A percentile compares a stretch with the other conserved stretches of the same genome.
Evolutionary conservation across 2,888 invertebrate species (phyloP).

Genomic region (Neoaliturus tenellus): DNA sequence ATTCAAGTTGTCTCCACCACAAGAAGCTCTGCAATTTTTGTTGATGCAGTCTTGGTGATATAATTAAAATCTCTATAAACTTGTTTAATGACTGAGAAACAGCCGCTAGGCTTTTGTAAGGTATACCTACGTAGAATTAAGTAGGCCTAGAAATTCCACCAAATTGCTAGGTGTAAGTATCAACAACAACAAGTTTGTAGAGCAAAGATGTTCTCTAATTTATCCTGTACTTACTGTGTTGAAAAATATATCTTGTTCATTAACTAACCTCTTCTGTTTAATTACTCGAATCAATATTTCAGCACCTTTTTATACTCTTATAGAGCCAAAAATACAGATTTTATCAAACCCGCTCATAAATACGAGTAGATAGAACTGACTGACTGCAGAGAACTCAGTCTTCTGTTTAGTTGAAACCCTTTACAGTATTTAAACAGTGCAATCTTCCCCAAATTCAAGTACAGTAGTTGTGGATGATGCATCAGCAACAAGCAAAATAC

Average conservation of each 20-base stretch:
- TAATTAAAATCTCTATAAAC: too few relatives aligned
- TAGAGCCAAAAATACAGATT: too few relatives aligned
- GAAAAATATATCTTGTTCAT: neutral
- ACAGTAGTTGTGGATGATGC: neutral
- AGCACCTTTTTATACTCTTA: neutral
- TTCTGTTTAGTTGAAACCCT: neutral
- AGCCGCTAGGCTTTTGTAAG: too few relatives aligned
- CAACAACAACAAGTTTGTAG: neutral
- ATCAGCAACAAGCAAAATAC: too few relatives aligned
- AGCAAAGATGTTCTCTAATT: neutral
- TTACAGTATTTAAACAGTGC: neutral
- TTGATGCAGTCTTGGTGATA: neutral
- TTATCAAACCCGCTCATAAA: too few relatives aligned
- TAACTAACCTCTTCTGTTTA: neutral
- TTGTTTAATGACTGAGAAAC: too few relatives aligned
- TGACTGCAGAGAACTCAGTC: too few relatives aligned
- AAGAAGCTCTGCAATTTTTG: neutral
- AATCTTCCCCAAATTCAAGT: neutral
- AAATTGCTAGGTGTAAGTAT: too few relatives aligned
- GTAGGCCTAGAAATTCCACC: too few relatives aligned
- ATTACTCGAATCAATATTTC: neutral
- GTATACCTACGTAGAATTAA: too few relatives aligned
- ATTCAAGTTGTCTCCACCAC: neutral
- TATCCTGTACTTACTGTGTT: neutral
- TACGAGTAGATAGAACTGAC: too few relatives aligned